phyloP scores from a whole-genome alignment of 2,113 vertebrate species.

The Nanorana parkeri region DNA sequence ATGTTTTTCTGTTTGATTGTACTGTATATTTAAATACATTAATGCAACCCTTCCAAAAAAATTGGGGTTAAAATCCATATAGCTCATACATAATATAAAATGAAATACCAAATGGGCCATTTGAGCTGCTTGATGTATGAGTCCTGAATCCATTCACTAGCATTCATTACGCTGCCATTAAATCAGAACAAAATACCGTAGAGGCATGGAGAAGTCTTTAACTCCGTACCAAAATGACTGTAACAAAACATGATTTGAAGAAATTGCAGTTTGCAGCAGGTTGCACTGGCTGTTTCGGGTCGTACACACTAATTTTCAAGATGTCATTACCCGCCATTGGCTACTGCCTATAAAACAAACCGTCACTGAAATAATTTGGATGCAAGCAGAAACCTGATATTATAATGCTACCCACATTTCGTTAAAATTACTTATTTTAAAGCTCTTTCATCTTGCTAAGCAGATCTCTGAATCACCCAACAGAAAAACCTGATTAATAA shows the following conservation, averaged over 20 bases:
- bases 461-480: conserved; percentile 74
- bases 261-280: conserved; percentile 58
- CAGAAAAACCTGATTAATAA: conserved; percentile 85
- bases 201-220: conserved; percentile 23
- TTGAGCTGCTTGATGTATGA: neutral
- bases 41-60: neutral
- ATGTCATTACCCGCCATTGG: conserved; percentile 74
- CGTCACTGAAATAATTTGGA: conserved; percentile 85
- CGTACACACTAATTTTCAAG: conserved; percentile 69
- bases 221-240: conserved; percentile 26
- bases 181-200: conserved; percentile 21
- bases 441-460: conserved; percentile 83
- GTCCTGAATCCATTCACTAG: neutral
- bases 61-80: neutral
- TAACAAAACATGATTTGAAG: neutral
- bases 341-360: conserved; percentile 82
- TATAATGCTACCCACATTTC: conserved; percentile 77
- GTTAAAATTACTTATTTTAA: conserved; percentile 80
- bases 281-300: conserved; percentile 64
- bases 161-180: conserved; percentile 21
- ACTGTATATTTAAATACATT: neutral
- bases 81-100: neutral
- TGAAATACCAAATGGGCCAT: conserved; percentile 10
- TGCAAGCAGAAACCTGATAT: conserved; percentile 82
- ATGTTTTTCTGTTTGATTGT: too few relatives aligned